phyloP scores from a whole-genome alignment of 2,888 invertebrate genomes.

The Leucozona laternaria region DNA sequence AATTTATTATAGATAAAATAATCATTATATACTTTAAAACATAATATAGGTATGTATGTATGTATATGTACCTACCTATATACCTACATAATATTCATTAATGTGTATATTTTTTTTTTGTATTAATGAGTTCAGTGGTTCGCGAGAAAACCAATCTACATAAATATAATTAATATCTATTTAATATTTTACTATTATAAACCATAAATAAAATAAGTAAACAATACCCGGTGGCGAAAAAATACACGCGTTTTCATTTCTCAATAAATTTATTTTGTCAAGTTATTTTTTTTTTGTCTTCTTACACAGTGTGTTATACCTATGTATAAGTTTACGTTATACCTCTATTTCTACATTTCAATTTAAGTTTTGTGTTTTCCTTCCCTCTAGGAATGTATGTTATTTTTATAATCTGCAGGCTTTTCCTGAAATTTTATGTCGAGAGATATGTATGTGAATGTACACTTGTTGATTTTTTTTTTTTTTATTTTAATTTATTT shows the following conservation, averaged over 20 bases:
- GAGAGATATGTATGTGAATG: neutral
- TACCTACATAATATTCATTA: neutral
- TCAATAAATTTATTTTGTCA: neutral
- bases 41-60: too few relatives aligned
- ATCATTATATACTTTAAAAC: neutral
- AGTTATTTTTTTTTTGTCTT: neutral
- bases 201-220: neutral
- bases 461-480: neutral
- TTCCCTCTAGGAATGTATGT: constrained; percentile 5
- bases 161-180: neutral
- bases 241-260: neutral
- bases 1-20: neutral
- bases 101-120: neutral
- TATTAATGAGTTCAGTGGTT: neutral
- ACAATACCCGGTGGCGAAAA: neutral
- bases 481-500: neutral
- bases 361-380: constrained; percentile 3
- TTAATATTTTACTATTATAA: neutral
- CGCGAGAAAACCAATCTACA: neutral
- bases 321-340: too few relatives aligned
- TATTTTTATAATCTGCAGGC: constrained; percentile 10
- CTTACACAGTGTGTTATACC: neutral
- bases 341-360: constrained; percentile 1
- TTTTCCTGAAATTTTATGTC: constrained; percentile 1
- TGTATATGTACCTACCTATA: too few relatives aligned